Evolutionary conservation across 2,797 vertebrate species (phyloP).

Genomic region (Darevskia mixta): DNA sequence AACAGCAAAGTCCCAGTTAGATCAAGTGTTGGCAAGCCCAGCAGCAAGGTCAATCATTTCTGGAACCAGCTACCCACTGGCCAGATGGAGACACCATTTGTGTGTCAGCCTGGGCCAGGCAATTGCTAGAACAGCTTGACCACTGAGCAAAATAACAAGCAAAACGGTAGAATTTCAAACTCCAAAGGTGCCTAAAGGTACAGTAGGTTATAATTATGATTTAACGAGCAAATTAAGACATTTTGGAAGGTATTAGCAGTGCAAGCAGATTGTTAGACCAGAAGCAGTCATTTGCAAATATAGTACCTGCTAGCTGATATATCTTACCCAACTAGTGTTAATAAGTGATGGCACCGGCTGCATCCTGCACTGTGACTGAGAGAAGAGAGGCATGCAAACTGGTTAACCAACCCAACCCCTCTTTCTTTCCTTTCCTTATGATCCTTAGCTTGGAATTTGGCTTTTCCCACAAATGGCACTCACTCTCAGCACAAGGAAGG

Average conservation of each 20-base stretch:
- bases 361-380: background rate
- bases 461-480: too few relatives aligned
- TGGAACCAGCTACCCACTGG: conserved; percentile 28
- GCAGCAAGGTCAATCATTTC: conserved; percentile 54
- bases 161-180: conserved; percentile 15
- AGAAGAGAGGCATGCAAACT: too few relatives aligned
- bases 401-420: background rate
- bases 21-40: conserved; percentile 49
- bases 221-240: background rate
- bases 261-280: background rate
- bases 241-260: conserved; percentile 5
- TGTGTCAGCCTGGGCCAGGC: background rate
- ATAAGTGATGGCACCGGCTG: background rate
- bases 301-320: background rate
- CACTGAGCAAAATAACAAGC: accelerated
- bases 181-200: background rate
- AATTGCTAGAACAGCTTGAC: conserved; percentile 5
- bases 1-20: conserved; percentile 25
- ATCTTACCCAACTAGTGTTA: background rate
- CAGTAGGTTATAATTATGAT: background rate
- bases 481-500: background rate
- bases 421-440: background rate
- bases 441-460: too few relatives aligned
- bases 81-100: conserved; percentile 13
- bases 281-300: background rate